Evolutionary conservation across 2,888 invertebrate species (phyloP).

Genomic region (Lathronympha strigana): DNA sequence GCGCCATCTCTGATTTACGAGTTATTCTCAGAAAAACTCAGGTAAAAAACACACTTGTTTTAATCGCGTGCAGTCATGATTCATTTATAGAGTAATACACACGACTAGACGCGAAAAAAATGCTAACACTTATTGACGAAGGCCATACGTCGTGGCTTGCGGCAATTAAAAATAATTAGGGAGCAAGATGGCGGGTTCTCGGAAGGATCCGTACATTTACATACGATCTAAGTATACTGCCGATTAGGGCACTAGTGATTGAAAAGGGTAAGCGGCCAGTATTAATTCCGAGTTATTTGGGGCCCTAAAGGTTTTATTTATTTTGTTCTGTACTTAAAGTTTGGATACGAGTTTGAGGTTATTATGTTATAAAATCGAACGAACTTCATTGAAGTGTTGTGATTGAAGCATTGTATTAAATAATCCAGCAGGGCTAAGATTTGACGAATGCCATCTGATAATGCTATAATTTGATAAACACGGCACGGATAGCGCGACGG

Average conservation of each 20-base stretch:
- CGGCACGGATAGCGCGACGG: no score
- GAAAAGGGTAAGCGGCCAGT: slow-evolving; percentile 76
- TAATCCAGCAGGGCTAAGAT: no score
- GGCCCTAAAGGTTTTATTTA: slow-evolving; percentile 57
- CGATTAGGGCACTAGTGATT: slow-evolving; percentile 82
- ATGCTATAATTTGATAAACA: no score
- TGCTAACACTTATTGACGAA: slow-evolving; percentile 72
- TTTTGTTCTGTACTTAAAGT: slow-evolving; percentile 57
- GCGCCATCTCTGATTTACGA: slow-evolving; percentile 79
- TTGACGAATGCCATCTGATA: no score
- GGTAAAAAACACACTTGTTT: slow-evolving; percentile 70
- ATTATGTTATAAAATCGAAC: slow-evolving; percentile 39
- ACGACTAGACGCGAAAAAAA: slow-evolving; percentile 82
- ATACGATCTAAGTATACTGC: slow-evolving; percentile 72
- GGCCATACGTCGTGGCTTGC: slow-evolving; percentile 74
- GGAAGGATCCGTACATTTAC: slow-evolving; percentile 81
- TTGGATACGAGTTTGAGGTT: slow-evolving; percentile 42
- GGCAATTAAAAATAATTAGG: slow-evolving; percentile 85
- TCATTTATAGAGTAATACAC: slow-evolving; percentile 72
- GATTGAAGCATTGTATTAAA: no score
- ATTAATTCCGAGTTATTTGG: slow-evolving; percentile 55
- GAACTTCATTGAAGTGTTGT: slow-evolving; percentile 38
- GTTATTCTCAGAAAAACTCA: slow-evolving; percentile 72
- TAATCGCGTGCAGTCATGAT: slow-evolving; percentile 68
- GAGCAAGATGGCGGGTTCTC: slow-evolving; percentile 77